Base-by-base conservation (phyloP, 2,113 vertebrate species). In the Hucho hucho region DNA sequence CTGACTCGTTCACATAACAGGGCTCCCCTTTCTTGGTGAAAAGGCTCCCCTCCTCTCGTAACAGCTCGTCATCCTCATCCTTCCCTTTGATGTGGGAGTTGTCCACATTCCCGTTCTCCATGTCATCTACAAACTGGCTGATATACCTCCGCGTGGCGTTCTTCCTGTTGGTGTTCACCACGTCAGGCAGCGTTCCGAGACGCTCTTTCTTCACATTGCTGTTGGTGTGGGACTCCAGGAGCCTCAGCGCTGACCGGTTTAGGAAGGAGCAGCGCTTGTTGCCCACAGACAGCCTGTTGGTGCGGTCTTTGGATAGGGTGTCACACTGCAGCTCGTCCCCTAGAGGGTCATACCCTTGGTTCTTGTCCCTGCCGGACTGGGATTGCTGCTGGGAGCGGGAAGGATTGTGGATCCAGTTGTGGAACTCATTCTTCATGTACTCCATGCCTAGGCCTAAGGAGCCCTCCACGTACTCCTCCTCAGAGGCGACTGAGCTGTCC, bases 91-190 rank as follows among this genome's bases (percentile, higher is more conserved):
- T 25, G 63, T 89, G 84, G 74, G 83, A 82, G 82, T 84, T 95
- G 78, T 97, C 95, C 3, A 97, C 86, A 32, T 99, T 99, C 2
- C 97, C 98, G 47, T 99, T 99, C 86, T 99, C 97, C 91, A 98
- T 89, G 74, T 99, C 98, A 75, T 98, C 96, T 53, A 93, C 94
- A 37, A 96, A 92, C n/a, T 93, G 94, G 76, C 88, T 88, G 74
- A 91, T 91, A 82, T 86, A 92, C 78, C 79, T 92, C 75, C 93
- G 92, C 69, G 94, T 92, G 58, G 73, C 78, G 24, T 79, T 64
- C 24, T 78, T 80, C 84, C 89, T 91, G 3, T 88, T 90, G 49
- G 61, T 80, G 84, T 84, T 80, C 3, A 83, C 83, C 3, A 70
- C 71, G 85, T 64, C 63, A 0, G 72, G 74, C 11, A 6, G 16